A percentile compares a stretch with the other conserved stretches of the same genome.
phyloP scores from a whole-genome alignment of 2,888 invertebrate genomes.

The Dioctria rufipes region DNA sequence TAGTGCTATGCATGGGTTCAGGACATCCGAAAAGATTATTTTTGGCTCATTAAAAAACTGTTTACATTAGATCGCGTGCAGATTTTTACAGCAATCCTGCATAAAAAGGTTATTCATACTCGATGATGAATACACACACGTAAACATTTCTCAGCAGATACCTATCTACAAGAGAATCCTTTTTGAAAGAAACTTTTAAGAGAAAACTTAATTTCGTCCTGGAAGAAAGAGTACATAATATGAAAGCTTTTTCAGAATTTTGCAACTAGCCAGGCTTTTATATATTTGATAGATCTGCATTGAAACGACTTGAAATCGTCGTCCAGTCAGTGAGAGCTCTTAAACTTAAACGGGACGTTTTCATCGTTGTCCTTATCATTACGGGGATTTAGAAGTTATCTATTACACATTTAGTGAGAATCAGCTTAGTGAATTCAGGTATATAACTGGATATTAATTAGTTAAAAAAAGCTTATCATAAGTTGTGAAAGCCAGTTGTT shows the following conservation, averaged over 20 bases:
- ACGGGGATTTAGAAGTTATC: not conserved
- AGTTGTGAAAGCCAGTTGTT: not conserved
- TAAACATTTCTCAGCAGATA: not conserved
- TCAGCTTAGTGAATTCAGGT: constrained; percentile 10
- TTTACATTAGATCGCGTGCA: not conserved
- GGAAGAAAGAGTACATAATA: not conserved
- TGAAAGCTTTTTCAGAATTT: constrained; percentile 26
- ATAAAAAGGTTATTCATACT: not conserved
- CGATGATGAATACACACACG: not conserved
- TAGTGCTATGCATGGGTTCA: not conserved
- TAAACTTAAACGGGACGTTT: not conserved
- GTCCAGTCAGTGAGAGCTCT: constrained; percentile 36
- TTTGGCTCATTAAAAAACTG: constrained; percentile 8
- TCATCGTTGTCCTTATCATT: not conserved
- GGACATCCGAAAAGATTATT: constrained; percentile 10
- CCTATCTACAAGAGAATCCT: not conserved
- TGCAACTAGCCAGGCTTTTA: not conserved
- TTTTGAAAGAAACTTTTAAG: constrained; percentile 10
- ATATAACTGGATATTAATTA: constrained; percentile 13
- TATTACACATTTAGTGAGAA: not conserved
- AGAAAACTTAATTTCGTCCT: not conserved
- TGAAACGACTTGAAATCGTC: not conserved
- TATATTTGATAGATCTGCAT: not conserved
- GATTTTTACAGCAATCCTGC: constrained; percentile 1
- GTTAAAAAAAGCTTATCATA: constrained; percentile 7